Percentiles rank a stretch among this genome's conserved stretches.
phyloP scores from a whole-genome alignment of 1,140 invertebrate species.

The Listronotus oregonensis region DNA sequence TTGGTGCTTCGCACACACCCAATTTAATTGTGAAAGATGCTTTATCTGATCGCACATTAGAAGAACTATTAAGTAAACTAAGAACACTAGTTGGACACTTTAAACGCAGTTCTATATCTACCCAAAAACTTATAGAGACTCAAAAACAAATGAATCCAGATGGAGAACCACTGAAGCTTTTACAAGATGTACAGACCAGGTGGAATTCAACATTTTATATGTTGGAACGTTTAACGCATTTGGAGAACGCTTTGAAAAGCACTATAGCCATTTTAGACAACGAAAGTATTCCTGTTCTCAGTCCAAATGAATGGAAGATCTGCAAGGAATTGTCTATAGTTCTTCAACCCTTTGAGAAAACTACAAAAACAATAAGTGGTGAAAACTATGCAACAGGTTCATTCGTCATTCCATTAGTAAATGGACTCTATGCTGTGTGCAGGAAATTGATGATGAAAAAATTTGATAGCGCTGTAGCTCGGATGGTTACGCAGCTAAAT shows the following conservation, averaged over 20 bases:
- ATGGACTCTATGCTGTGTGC: no score
- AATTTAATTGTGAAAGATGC: no score
- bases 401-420: constrained; percentile 22
- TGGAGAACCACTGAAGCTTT: constrained; percentile 32
- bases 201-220: constrained; percentile 47
- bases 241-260: constrained; percentile 22
- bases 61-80: no score
- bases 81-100: constrained; percentile 1
- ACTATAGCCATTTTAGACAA: constrained; percentile 23
- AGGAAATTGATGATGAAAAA: no score
- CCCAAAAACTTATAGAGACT: constrained; percentile 12
- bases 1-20: no score
- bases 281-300: constrained; percentile 10
- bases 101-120: constrained; percentile 7
- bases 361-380: constrained; percentile 46
- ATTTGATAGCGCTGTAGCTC: no score
- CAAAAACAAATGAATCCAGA: constrained; percentile 35
- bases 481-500: no score
- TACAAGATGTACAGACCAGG: constrained; percentile 39
- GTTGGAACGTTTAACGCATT: constrained; percentile 32
- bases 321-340: constrained; percentile 6
- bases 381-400: constrained; percentile 46
- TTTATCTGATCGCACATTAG: no score
- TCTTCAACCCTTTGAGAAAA: constrained; percentile 46
- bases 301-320: constrained; percentile 24